Base-by-base conservation (phyloP, 2,797 vertebrate species). In the Microhierax caerulescens region DNA sequence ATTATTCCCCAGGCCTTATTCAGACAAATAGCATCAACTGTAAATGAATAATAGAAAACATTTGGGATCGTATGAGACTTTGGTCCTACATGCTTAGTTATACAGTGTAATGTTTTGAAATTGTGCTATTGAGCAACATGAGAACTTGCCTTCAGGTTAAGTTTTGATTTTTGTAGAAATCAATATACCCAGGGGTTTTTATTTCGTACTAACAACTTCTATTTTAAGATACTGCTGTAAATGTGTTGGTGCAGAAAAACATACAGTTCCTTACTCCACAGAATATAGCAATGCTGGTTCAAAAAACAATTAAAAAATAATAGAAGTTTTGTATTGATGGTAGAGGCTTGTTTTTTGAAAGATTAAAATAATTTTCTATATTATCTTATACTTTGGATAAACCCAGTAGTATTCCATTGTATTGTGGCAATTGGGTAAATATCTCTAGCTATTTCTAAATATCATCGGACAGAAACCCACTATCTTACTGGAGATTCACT, bases 51-150 rank as follows among this genome's bases (percentile, higher is more conserved):
- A 54, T 47, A 39, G 32, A 72, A 78, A 47, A n/a, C 19, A 22
- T 15, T 51, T 50, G 30, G 19, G 21, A 13, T 68, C 4, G 7
- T 17, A 7, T 11, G 50, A 69, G 41, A 7, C 43, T 86, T 77
- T n/a, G 32, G 28, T 28, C 28, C 12, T 47, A 0, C 0, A 0
- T 77, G 3, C 30, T 34, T 64, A 36, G 6, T 75, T 93, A 2
- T 13, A 43, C n/a, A 68, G 2, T 54, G 18, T 15, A 23, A 13
- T 17, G 10, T 11, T 63, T 37, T 57, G 41, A 13, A 54, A 13
- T 50, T 47, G 32, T 68, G 43, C 24, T 80, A 0, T 30, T 85
- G 21, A 39, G 28, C 56, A 78, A 15, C 11, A 5, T 17, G 30
- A n/a, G 25, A 43, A 30, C 10, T 34, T 77, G 22, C 39, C 36